Evolutionary conservation across 2,888 invertebrate species (phyloP), one percentile per base, ranked within the genome.

Genomic region (Diogma glabrata): DNA sequence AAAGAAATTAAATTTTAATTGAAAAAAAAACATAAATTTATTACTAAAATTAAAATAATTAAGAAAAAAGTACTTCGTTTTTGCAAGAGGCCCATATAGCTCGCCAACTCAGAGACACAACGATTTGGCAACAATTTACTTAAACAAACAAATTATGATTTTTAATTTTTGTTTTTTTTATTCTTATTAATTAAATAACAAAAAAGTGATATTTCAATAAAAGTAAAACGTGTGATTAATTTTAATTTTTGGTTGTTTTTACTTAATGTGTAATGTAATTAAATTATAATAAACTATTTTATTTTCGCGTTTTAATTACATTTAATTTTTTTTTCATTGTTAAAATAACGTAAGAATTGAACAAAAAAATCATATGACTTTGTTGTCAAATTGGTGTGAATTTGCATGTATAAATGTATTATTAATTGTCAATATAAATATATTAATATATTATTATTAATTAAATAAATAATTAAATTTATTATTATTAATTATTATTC

Each of bases 21-120:
- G 24, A 45, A 38, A 23, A 36, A 28, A 49, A 47, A 50, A 38
- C 12, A 45, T 12, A 56, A 56, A 52, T 50, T 47, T 38, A 36
- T 19, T 30, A 43, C 7, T 52, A 53, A 49, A 58, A 43, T 40
- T 53, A 50, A 54, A 55, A 50, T 54, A 46, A 52, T 26, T 52
- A 48, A 54, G 28, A 49, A 50, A 48, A 45, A 53, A 49, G 64
- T 63, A 68, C 70, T 70, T 70, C 70, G 70, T 70, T 70, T 70
- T 70, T 70, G 70, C 70, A 70, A 70, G 70, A 70, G 69, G 70
- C 70, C 70, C 70, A 70, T 70, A 69, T 70, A 70, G 70, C 70
- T 70, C 70, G 70, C 70, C 70, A 70, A 70, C 52, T 43, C 46
- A 46, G 46, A 52, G 55, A 54, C 52, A 50, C 62, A 62, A 61